Evolutionary conservation across 1,140 invertebrate species (phyloP), one percentile per base, ranked within the genome.

Genomic region (Drosophila miranda): DNA sequence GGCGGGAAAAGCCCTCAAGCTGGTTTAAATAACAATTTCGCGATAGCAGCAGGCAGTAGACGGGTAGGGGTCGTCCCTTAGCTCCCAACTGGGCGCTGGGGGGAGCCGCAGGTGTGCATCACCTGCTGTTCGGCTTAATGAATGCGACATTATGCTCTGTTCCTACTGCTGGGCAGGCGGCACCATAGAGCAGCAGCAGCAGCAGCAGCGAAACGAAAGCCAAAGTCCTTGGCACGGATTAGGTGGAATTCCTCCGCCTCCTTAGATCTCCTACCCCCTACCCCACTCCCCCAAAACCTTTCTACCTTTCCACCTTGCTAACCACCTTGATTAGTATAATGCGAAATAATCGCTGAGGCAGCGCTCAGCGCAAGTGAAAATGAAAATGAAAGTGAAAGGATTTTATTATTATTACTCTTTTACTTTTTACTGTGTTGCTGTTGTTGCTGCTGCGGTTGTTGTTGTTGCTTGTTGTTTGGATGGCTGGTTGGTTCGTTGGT

Each of bases 61-160:
- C 23, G 23, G 23, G 23, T 26, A 5, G 3, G 38, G 46, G 54
- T 13, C 48, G 42, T 70, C 43, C 11, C 34, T 38, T 11, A 38
- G 34, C 34, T 38, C 34, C 34, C 34, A 38, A 38, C 34, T 38
- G 34, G 34, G 34, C 23, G 23, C 23, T 26, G 34, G 11, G 11
- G 42, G 53, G 63, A 54, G 50, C 75, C 71, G 63, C 80, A 84
- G 79, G 79, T 83, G 79, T 68, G 75, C 51, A 75, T 71, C 82
- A 86, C 82, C 82, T 86, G 74, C 83, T 66, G 82, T 81, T 82
- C 69, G 75, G 66, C 81, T 80, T 82, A 86, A 86, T 87, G 78
- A 86, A 87, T 87, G 78, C 82, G 70, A 75, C 82, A 87, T 75
- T 74, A 67, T 61, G 56, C 43, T 43, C 4, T 11, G 34, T 38